Conservation (phyloP, 2,797 vertebrate genomes). For the Sparus aurata region DNA sequence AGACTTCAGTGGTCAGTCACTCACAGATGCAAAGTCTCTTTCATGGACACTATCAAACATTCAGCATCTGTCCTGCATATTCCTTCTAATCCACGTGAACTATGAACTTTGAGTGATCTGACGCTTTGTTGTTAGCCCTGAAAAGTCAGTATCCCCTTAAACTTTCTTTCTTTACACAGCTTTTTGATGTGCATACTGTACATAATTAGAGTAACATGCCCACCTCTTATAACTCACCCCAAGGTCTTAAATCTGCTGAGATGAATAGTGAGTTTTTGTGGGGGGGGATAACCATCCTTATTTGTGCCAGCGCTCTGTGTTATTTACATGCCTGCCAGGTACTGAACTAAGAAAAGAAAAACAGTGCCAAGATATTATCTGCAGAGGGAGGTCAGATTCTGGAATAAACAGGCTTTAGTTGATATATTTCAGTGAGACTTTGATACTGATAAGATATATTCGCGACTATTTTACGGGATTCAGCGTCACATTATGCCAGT, state of each 20-base stretch:
- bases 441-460: constrained; percentile 38
- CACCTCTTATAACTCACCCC: constrained; percentile 3
- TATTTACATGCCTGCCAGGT: constrained; percentile 49
- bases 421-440: constrained; percentile 31
- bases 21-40: constrained; percentile 52
- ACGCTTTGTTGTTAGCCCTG: constrained; percentile 13
- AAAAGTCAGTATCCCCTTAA: constrained; percentile 1
- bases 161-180: neutral
- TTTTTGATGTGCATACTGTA: neutral
- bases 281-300: constrained; percentile 19
- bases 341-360: constrained; percentile 49
- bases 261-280: constrained; percentile 11
- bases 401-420: constrained; percentile 35
- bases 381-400: constrained; percentile 6
- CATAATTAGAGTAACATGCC: constrained; percentile 1
- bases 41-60: constrained; percentile 62
- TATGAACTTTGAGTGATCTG: neutral
- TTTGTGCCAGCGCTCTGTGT: constrained; percentile 33
- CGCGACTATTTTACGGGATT: constrained; percentile 32
- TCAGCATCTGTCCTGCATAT: constrained; percentile 4
- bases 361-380: constrained; percentile 51
- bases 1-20: constrained; percentile 51
- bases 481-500: constrained; percentile 37
- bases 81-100: constrained; percentile 22
- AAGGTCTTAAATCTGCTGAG: constrained; percentile 20